Base-by-base conservation (phyloP, 2,888 invertebrate genomes). In the Limnephilus marmoratus region DNA sequence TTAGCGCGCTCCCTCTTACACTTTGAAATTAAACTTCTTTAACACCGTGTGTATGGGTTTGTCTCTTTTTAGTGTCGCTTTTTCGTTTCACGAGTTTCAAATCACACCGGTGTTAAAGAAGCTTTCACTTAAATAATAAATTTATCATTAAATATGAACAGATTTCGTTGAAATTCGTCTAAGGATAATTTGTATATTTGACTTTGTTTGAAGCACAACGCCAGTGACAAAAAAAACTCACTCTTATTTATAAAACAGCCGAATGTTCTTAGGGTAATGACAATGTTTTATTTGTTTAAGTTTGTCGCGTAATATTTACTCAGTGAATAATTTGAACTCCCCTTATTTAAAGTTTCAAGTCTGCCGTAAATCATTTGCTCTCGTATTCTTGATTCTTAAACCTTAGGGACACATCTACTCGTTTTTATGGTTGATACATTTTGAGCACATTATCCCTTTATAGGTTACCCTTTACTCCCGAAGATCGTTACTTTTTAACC, bases 401-500 rank as follows among this genome's bases (percentile, higher is more conserved):
- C 93, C 92, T 87, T 45, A 91, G 92, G 92, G 92, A 92, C 91
- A 92, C 93, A 92, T 82, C 82, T 83, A 81, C 82, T 90, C 90
- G 15, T 90, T 93, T 93, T 93, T 93, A 93, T 91, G 93, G 93
- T 91, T 85, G 92, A 92, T 92, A 93, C 93, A 92, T 93, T 91
- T 92, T 91, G 90, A 90, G 91, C 92, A 91, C 93, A 93, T 93
- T 93, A 93, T 93, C 91, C 91, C 85, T 93, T 93, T 93, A 93
- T 92, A 90, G 92, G 92, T 90, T 90, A 93, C 90, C 92, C 92
- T 92, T 92, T 93, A 93, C 93, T 93, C 93, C 93, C 88, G 92
- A 82, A 91, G 93, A 90, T 92, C 93, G 93, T 93, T 93, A 93
- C 93, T 90, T 93, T 93, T 93, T 93, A 93, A 93, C 93, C 93